Conservation (phyloP, 1,140 invertebrate genomes). For the Calephelis nemesis region DNA sequence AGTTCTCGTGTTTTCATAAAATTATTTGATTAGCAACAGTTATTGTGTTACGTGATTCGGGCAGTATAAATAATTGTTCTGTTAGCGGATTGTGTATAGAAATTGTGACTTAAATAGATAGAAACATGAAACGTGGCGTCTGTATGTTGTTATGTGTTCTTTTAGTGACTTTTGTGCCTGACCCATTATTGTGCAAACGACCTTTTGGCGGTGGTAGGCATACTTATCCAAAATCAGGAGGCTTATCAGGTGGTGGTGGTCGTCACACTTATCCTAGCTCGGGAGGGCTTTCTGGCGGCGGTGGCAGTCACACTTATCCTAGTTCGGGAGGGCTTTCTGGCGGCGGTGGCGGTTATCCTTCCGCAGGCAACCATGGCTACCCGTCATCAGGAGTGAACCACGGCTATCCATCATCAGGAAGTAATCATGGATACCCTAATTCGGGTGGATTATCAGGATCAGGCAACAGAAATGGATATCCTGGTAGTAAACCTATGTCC, state of each 20-base stretch:
- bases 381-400: slow-evolving; percentile 42
- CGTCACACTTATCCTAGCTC: slow-evolving; percentile 35
- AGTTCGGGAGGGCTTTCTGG: slow-evolving; percentile 41
- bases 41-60: no score
- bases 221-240: slow-evolving; percentile 38
- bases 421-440: slow-evolving; percentile 47
- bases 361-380: slow-evolving; percentile 39
- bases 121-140: slow-evolving; percentile 36
- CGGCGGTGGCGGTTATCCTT: slow-evolving; percentile 34
- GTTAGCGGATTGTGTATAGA: no score
- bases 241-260: slow-evolving; percentile 40
- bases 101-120: no score
- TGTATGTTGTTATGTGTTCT: slow-evolving; percentile 43
- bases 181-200: slow-evolving; percentile 44
- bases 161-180: slow-evolving; percentile 42
- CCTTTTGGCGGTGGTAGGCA: slow-evolving; percentile 41
- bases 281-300: slow-evolving; percentile 33
- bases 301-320: slow-evolving; percentile 41
- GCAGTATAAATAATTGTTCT: no score
- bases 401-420: slow-evolving; percentile 40
- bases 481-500: slow-evolving; percentile 38
- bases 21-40: no score
- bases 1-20: no score
- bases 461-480: slow-evolving; percentile 37
- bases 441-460: slow-evolving; percentile 49